Percentiles rank a stretch among this genome's conserved stretches.
These are phyloP conservation scores for Prionailurus bengalensis DNA, from an alignment of 2,113 vertebrate species.

Conservation along the genomic window DNA sequence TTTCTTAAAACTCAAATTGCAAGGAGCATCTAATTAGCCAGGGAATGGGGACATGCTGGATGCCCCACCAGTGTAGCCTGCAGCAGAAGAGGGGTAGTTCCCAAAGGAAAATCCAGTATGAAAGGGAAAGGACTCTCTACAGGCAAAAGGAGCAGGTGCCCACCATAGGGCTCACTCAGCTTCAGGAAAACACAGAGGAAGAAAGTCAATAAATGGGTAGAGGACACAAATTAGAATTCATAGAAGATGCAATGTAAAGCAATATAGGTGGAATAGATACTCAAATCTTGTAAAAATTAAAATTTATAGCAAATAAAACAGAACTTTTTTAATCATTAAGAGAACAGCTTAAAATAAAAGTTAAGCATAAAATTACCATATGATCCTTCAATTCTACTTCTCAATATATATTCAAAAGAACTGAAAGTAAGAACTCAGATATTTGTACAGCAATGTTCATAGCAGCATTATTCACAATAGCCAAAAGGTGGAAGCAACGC, in stretches of 20 bases:
- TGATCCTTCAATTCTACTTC: neutral
- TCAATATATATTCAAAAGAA: neutral
- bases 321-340: neutral
- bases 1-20: slow-evolving; percentile 14
- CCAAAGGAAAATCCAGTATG: neutral
- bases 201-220: neutral
- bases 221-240: neutral
- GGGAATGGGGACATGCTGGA: neutral
- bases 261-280: neutral
- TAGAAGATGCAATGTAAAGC: neutral
- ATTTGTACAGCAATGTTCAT: neutral
- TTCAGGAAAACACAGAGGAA: neutral
- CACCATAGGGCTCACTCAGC: neutral
- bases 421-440: neutral
- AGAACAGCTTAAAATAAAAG: neutral
- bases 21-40: neutral
- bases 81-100: neutral
- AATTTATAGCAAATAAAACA: neutral
- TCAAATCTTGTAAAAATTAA: neutral
- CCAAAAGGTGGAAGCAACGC: neutral
- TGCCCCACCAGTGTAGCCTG: neutral
- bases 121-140: neutral
- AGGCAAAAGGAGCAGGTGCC: neutral
- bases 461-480: neutral
- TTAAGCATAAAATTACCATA: neutral